Base-by-base conservation (phyloP, 2,113 vertebrate species). In the Serinus canaria region DNA sequence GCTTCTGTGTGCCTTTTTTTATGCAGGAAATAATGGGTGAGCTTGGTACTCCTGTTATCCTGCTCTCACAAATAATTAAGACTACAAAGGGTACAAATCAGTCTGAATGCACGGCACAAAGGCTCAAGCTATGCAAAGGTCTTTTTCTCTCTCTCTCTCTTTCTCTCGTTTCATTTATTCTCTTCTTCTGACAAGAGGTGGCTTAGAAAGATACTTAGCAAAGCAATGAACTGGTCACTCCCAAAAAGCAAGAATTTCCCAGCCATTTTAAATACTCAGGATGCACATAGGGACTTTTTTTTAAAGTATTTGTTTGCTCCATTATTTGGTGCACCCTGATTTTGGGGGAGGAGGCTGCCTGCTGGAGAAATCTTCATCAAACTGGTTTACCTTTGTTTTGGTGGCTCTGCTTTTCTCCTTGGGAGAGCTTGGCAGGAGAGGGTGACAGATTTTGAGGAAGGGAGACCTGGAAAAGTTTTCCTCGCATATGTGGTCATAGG, bases 41-140 rank as follows among this genome's bases (percentile, higher is more conserved):
- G 99, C 99, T 98, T 98, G 99, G 99, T 99, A 99, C 99, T 99
- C 99, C 99, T 99, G 99, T 99, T 99, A 99, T 99, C 99, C 99
- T 98, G 96, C 99, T 99, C 99, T 99, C 99, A 99, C 99, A 99
- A 99, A 99, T 99, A 99, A 99, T 99, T 99, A 99, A 99, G 98
- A 99, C 98, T 99, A 99, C 99, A 99, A 99, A 99, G 99, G 98
- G 99, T 99, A 99, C 99, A 99, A 99, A 99, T 99, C 98, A 97
- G 97, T 97, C 98, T 99, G 99, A 99, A 99, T 99, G 98, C 98
- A 95, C 97, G 98, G 98, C 98, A 99, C 99, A 99, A 99, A 99
- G 99, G 98, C 98, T 96, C 77, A 91, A 97, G 97, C 98, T 98
- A 98, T 97, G 98, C 97, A 98, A 97, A 98, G 98, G 98, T 98